Evolutionary conservation across 2,888 invertebrate genomes (phyloP), one percentile per base, ranked within the genome.

Genomic region (Molorchus minor): DNA sequence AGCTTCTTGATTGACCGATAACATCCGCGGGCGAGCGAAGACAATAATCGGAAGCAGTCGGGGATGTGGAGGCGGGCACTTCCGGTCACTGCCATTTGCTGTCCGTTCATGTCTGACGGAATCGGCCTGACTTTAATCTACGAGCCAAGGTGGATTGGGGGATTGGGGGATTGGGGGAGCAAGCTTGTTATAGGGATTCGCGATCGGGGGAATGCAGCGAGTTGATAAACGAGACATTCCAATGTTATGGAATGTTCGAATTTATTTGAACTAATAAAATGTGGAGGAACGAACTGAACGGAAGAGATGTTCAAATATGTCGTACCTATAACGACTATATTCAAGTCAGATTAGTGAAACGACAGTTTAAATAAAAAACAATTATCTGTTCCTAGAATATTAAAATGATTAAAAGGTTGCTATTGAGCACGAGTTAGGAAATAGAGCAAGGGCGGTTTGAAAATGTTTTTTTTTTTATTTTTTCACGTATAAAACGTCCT

Each of bases 21-120:
- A 41, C 41, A 41, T 41, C 41, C 41, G 41, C 41, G 13, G 13
- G 20, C 41, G 3, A 13, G 41, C 41, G 41, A 21, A 41, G 41
- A 41, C 41, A 41, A 41, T 41, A 41, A 21, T 41, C 46, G 46
- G 46, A 46, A 46, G n/a, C 3, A 19, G 33, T 35, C 46, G 46
- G 46, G 35, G 33, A 20, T 15, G 49, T 21, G 49, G 36, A n/a
- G 49, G 49, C 49, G 49, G 33, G 49, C 49, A 65, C 64, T 67
- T 67, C 67, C 67, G 67, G 67, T 67, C 67, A 67, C 64, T 67
- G 67, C 64, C 64, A 67, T 67, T 67, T 61, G 64, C 67, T 64
- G 59, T 49, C 49, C 49, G 49, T 15, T 38, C 21, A 19, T 12
- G 33, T 17, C 17, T 38, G 25, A 49, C 38, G 49, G 49, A 36